Percentiles rank a stretch among this genome's conserved stretches.
Evolutionary conservation across 2,797 vertebrate genomes (phyloP).

Genomic region (Todus mexicanus): DNA sequence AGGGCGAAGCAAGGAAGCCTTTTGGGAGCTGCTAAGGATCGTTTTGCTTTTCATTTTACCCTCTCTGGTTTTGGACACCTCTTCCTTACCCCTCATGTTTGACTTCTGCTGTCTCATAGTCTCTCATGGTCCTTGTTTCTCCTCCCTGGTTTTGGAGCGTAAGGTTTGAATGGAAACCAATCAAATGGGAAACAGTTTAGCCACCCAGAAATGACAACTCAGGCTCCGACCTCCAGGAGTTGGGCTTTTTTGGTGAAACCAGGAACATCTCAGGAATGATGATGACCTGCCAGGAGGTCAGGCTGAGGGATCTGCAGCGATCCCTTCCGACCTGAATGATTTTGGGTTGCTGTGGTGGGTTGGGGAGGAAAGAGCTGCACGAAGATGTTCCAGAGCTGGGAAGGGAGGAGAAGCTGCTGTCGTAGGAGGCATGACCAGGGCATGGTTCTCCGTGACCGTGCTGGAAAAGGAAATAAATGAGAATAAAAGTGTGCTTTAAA

Average conservation of each 20-base stretch:
- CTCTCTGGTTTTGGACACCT: neutral
- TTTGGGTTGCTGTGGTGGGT: neutral
- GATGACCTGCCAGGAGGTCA: neutral
- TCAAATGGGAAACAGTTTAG: neutral
- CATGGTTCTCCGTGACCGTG: neutral
- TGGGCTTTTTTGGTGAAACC: neutral
- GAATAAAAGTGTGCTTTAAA: neutral
- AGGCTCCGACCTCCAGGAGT: neutral
- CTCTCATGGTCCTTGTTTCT: neutral
- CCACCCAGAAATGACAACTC: neutral
- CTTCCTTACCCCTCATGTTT: neutral
- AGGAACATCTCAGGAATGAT: neutral
- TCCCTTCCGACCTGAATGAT: neutral
- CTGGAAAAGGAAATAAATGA: neutral
- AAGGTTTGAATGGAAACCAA: neutral
- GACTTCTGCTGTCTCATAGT: neutral
- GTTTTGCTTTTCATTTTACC: neutral
- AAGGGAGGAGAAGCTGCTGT: neutral
- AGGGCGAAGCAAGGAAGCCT: neutral
- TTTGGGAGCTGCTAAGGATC: neutral
- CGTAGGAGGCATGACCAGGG: fast-evolving
- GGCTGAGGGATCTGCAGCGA: neutral
- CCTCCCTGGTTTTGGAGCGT: neutral
- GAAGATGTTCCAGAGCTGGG: neutral
- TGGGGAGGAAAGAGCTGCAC: fast-evolving